Base-by-base conservation (phyloP, 2,797 vertebrate genomes). In the Leuciscus waleckii region DNA sequence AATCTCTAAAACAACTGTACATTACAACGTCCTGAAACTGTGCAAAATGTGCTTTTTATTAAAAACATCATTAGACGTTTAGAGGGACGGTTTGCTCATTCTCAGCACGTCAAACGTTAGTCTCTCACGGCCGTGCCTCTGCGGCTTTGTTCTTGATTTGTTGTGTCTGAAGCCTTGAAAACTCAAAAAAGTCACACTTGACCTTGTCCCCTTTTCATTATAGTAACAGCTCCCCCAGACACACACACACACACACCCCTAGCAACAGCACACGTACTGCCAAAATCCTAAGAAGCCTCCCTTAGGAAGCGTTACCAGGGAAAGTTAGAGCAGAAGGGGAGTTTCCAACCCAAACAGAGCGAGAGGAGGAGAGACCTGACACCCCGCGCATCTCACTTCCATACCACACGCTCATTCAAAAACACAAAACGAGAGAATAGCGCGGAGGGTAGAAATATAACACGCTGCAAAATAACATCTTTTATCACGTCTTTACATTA, bases 241-340 rank as follows among this genome's bases (percentile, higher is more conserved):
- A 49, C 14, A 49, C 46, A 14, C 89, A 87, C 81, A 84, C 85
- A 77, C 79, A 87, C 74, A 86, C 68, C 81, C 92, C 84, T 92
- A 90, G 93, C 93, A 95, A 95, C 93, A 88, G 78, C 76, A 87
- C 87, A 86, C 89, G 83, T 90, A 92, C 91, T 87, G 88, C 90
- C 61, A 88, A 90, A 93, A 91, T 93, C 91, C 89, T 88, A 91
- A 94, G 90, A 93, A 92, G 89, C 71, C 67, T 90, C 90, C 90
- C 91, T 87, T 80, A 89, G 89, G 90, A 88, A 70, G 86, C 75
- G 91, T 93, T 92, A 92, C 92, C 82, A 85, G 78, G 92, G 83
- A 92, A 93, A 90, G 88, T 88, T 90, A 39, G 39, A 88, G 86
- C 87, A 85, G 58, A 85, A 88, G 86, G 89, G 86, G 85, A 89